Conservation (phyloP, 2,888 invertebrate genomes). For the Dynastes tityus region DNA sequence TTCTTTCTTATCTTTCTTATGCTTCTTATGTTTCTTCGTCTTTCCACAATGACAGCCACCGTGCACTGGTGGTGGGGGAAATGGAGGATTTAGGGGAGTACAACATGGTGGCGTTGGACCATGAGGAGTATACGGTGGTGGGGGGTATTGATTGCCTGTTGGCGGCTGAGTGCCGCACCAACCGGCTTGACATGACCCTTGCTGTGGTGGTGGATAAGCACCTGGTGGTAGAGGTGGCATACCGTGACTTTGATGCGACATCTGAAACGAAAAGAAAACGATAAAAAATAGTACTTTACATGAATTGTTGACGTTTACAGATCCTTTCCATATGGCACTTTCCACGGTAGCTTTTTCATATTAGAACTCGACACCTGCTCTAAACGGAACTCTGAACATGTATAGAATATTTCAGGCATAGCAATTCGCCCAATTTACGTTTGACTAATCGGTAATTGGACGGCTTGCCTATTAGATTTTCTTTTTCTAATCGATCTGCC, state of each 20-base stretch:
- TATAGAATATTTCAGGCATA: no score
- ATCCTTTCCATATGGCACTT: no score
- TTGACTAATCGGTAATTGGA: no score
- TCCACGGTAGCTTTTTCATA: no score
- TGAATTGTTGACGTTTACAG: no score
- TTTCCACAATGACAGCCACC: background rate
- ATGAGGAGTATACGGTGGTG: constrained; percentile 25
- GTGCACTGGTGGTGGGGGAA: background rate
- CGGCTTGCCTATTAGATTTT: no score
- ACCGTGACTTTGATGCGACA: constrained; percentile 1
- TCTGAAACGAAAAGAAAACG: background rate
- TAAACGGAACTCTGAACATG: no score
- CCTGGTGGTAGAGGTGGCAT: constrained; percentile 49
- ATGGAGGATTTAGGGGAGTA: background rate
- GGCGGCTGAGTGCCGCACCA: background rate
- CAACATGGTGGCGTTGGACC: background rate
- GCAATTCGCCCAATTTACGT: no score
- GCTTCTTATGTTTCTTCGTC: background rate
- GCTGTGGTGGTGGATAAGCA: background rate
- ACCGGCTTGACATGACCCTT: background rate
- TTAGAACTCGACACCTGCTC: no score
- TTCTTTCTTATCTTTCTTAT: constrained; percentile 50
- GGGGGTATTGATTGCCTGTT: background rate
- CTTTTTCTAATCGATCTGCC: no score
- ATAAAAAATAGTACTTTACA: no score